phyloP scores from a whole-genome alignment of 1,140 invertebrate species.

The Caerostris extrusa region DNA sequence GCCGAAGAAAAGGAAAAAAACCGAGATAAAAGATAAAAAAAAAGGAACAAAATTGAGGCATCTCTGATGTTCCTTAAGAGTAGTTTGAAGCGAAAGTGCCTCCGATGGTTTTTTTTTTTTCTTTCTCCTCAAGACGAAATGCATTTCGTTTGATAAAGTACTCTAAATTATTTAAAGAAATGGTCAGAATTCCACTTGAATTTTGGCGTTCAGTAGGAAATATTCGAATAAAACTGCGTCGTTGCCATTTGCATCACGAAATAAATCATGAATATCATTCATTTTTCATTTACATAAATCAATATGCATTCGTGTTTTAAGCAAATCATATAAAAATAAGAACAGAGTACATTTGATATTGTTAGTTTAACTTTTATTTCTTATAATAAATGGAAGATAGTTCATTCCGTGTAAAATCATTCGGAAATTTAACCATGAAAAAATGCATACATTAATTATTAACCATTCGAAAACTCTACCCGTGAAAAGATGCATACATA shows the following conservation, averaged over 20 bases:
- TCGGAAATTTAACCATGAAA: too few relatives aligned
- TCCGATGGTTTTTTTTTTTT: neutral
- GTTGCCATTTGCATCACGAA: neutral
- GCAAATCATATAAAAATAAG: neutral
- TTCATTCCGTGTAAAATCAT: too few relatives aligned
- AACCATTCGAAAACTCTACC: too few relatives aligned
- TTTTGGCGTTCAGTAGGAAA: neutral
- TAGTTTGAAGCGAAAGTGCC: neutral
- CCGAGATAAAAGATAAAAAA: neutral
- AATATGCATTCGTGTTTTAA: neutral
- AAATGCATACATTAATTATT: too few relatives aligned
- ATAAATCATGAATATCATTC: slow-evolving; percentile 15
- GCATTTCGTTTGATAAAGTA: slow-evolving; percentile 7
- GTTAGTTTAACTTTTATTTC: too few relatives aligned
- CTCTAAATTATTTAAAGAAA: slow-evolving; percentile 25
- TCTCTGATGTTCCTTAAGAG: slow-evolving; percentile 4
- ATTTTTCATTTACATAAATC: neutral
- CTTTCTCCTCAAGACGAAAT: neutral
- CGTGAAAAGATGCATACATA: too few relatives aligned
- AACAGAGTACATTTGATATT: too few relatives aligned
- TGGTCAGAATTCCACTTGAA: neutral
- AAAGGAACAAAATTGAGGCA: neutral
- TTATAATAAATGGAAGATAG: too few relatives aligned
- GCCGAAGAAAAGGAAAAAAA: neutral
- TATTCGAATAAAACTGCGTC: neutral